A percentile compares a stretch with the other conserved stretches of the same genome.
Evolutionary conservation across 2,797 vertebrate species (phyloP).

Genomic region (Siniperca scherzeri): DNA sequence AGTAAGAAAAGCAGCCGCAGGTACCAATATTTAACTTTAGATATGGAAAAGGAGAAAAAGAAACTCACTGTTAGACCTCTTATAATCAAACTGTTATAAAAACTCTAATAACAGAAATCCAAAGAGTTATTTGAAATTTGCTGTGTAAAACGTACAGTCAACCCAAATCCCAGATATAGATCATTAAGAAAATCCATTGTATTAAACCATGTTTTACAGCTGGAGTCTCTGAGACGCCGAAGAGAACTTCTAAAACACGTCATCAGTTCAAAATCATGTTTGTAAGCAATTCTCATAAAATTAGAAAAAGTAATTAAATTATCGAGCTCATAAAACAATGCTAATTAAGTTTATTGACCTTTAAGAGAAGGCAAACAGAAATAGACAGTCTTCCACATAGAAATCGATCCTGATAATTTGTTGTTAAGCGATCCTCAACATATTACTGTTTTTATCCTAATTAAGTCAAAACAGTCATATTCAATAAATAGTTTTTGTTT

Average conservation of each 20-base stretch:
- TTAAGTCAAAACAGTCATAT: constrained; percentile 38
- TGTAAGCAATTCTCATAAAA: neutral
- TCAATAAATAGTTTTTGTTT: constrained; percentile 23
- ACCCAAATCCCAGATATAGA: neutral
- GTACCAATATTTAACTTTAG: neutral
- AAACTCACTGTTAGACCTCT: neutral
- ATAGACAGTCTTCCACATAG: neutral
- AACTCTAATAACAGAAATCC: neutral
- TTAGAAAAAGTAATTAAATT: neutral
- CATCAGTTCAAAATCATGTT: neutral
- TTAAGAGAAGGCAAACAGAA: neutral
- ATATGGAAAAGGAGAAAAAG: neutral
- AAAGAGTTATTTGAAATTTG: neutral
- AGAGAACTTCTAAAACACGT: neutral
- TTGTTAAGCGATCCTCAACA: neutral
- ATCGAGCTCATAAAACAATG: neutral
- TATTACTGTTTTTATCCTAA: constrained; percentile 3
- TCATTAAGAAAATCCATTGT: neutral
- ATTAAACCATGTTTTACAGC: neutral
- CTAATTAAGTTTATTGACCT: neutral
- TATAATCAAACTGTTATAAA: neutral
- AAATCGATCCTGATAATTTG: constrained; percentile 23
- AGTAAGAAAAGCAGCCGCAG: neutral
- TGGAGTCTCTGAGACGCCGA: neutral
- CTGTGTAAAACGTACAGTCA: neutral